A percentile compares a stretch with the other conserved stretches of the same genome.
Conservation (phyloP, 2,888 invertebrate genomes). For the Xiphydria camelus region DNA sequence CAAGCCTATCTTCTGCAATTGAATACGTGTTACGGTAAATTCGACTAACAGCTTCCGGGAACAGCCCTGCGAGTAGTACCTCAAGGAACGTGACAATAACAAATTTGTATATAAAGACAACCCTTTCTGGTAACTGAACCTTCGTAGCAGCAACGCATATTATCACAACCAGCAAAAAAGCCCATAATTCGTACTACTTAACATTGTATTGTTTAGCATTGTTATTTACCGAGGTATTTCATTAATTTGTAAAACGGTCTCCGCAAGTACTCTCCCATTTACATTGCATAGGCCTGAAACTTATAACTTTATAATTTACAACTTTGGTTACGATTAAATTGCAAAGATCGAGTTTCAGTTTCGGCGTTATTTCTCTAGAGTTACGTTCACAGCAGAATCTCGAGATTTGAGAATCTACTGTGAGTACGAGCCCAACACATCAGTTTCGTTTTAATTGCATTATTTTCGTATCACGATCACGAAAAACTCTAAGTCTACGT, state of each 20-base stretch:
- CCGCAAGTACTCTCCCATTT: constrained; percentile 6
- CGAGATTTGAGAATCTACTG: too few relatives aligned
- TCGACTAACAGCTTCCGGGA: too few relatives aligned
- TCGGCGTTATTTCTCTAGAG: too few relatives aligned
- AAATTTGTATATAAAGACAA: constrained; percentile 1
- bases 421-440: too few relatives aligned
- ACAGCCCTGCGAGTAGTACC: too few relatives aligned
- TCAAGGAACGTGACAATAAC: too few relatives aligned
- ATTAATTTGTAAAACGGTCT: constrained; percentile 21
- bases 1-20: not conserved
- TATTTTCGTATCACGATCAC: not conserved
- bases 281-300: constrained; percentile 16
- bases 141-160: constrained; percentile 27
- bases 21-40: too few relatives aligned
- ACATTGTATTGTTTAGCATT: constrained; percentile 10
- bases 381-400: too few relatives aligned
- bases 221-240: constrained; percentile 31
- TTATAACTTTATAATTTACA: constrained; percentile 23
- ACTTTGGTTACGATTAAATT: constrained; percentile 34
- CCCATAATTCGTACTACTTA: constrained; percentile 25
- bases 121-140: constrained; percentile 30
- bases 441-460: too few relatives aligned
- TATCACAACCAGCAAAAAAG: constrained; percentile 32
- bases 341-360: constrained; percentile 6
- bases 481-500: not conserved